Base-by-base conservation (phyloP, 2,888 invertebrate species). In the Quadriops clusia region DNA sequence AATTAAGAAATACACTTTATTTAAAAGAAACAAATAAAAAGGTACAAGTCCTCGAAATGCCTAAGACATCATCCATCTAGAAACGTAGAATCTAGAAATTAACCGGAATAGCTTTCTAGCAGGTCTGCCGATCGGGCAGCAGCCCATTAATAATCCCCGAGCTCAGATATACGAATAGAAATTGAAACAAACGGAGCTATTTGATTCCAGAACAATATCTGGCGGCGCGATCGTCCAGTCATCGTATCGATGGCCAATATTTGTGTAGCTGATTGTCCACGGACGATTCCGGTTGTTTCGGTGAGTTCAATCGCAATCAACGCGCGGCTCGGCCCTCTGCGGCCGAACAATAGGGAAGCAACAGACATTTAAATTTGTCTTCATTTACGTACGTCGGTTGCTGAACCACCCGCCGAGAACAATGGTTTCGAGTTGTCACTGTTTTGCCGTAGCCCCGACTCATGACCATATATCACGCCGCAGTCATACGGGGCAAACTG, bases 351-450 rank as follows among this genome's bases (percentile, higher is more conserved):
- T 45, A 35, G 46, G 35, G 43, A 39, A 43, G 43, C 43, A 41
- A 44, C 43, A 43, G 46, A 47, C 46, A 41, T 46, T 45, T 47
- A 54, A 59, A 60, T 60, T 61, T 60, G 60, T 60, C 60, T 60
- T 61, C 60, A 61, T 60, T 60, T 60, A 50, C 50, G 46, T 48
- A 47, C 51, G 42, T 50, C 51, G 54, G 54, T 54, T 54, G 50
- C 49, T 43, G 54, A 42, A n/a, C 57, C 58, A 46, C 60, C 58
- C 51, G 54, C 44, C 36, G 58, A 31, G 55, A 56, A 60, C 60
- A 60, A 60, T 58, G 47, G 50, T 44, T 27, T 35, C 37, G 45
- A 49, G 47, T 48, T 54, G 55, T 54, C 56, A 52, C 47, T 47
- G 41, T 46, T 44, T 32, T 31, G 21, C 5, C 10, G 22, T 2